Conservation (phyloP, 1,140 invertebrate genomes). For the Caenorhabditis remanei region DNA sequence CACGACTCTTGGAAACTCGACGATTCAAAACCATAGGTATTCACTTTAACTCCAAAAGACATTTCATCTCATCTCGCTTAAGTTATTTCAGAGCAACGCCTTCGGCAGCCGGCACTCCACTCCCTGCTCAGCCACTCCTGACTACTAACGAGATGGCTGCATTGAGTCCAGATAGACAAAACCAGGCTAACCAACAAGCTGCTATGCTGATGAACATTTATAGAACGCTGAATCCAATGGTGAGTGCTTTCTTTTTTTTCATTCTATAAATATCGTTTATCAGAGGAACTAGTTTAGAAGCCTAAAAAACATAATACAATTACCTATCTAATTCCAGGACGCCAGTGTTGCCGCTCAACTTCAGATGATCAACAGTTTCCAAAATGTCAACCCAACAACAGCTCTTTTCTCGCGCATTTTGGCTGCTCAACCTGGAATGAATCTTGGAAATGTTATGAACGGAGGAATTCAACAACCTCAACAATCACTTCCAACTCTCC, state of each 20-base stretch:
- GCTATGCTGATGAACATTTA: conserved; percentile 4
- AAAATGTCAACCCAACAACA: neutral
- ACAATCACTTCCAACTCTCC: neutral
- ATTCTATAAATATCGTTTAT: no score
- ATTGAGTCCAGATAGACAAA: neutral
- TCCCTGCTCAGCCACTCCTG: neutral
- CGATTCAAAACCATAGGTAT: conserved; percentile 2
- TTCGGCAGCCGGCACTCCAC: neutral
- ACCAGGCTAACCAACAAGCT: neutral
- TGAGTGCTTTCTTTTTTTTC: neutral
- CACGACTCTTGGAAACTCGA: neutral
- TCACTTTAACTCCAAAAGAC: neutral
- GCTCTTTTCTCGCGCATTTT: conserved; percentile 1
- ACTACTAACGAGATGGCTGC: conserved; percentile 12
- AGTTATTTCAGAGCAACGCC: conserved; percentile 6
- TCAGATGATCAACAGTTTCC: neutral
- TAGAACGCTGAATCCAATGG: neutral
- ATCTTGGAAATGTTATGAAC: neutral
- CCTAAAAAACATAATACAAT: neutral
- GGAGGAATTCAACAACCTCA: neutral
- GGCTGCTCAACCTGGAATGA: conserved; percentile 3
- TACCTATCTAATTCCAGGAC: neutral
- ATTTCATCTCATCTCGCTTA: neutral
- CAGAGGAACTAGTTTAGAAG: no score
- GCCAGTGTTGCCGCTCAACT: conserved; percentile 10